Evolutionary conservation across 2,888 invertebrate species (phyloP), one percentile per base, ranked within the genome.

Genomic region (Chironomus riparius): DNA sequence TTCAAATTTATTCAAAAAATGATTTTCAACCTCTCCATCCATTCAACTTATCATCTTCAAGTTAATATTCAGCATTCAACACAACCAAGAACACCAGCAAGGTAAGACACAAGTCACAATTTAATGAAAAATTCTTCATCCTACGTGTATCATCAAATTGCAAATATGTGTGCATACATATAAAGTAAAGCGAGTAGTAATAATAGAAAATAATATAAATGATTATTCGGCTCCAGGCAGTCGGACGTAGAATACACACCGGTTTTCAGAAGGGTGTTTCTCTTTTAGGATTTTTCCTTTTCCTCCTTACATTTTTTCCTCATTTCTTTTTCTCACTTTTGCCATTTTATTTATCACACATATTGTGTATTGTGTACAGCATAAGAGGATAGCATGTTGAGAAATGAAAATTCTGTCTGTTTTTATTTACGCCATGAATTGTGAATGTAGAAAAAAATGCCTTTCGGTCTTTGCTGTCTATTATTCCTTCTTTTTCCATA

Each of bases 171-270:
- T 56, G 15, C 5, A 28, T n/a, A n/a, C n/a, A n/a, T 18, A 50
- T 50, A 50, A 38, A 50, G n/a, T n/a, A 69, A 71, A 50, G 50
- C 24, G 24, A 71, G 48, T 22, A 70, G 62, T 61, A 72, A 62
- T 72, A 72, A 72, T 72, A 62, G 62, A 47, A 70, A 62, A 72
- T 61, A 72, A 72, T 71, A 71, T 48, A 56, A 72, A 72, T 72
- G 72, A 72, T 72, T 72, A 72, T 72, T 72, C 18, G 74, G 74
- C 74, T 74, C 74, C 74, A 74, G 74, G 74, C 74, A 61, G 74
- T 68, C 74, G 74, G 74, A 73, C 73, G 56, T 56, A 56, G 15
- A 56, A 48, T 12, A 62, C 13, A 72, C 72, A 72, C 72, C 72
- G 72, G 48, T 70, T 48, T 65, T 12, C 50, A 48, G 62, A 24